phyloP scores from a whole-genome alignment of 2,888 invertebrate genomes.

The Biston betularia region DNA sequence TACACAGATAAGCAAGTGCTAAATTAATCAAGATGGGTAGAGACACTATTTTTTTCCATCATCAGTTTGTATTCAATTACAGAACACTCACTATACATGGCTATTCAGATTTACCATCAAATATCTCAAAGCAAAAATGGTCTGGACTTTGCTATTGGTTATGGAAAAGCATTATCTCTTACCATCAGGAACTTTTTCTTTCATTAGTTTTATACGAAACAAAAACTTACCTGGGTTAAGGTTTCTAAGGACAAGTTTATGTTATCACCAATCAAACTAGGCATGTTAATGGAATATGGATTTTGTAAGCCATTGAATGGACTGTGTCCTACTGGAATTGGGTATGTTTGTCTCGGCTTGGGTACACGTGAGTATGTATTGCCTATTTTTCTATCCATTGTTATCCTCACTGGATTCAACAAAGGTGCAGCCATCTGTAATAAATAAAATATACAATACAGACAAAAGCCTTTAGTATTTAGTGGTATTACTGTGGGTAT shows the following conservation, averaged over 20 bases:
- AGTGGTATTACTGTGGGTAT: too few relatives aligned
- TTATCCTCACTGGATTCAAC: slow-evolving; percentile 56
- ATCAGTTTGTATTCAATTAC: too few relatives aligned
- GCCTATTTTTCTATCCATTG: slow-evolving; percentile 54
- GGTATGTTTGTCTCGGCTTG: slow-evolving; percentile 53
- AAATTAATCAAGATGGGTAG: too few relatives aligned
- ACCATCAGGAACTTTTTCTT: too few relatives aligned
- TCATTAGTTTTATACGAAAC: background rate
- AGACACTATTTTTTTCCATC: too few relatives aligned
- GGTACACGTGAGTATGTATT: slow-evolving; percentile 54
- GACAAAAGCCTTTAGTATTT: background rate
- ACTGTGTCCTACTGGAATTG: slow-evolving; percentile 49
- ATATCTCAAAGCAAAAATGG: too few relatives aligned
- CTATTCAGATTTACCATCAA: too few relatives aligned
- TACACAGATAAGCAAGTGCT: too few relatives aligned
- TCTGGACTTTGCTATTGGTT: too few relatives aligned
- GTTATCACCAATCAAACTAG: slow-evolving; percentile 60
- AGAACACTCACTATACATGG: too few relatives aligned
- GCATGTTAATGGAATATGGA: slow-evolving; percentile 43
- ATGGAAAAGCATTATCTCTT: too few relatives aligned
- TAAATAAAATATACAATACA: background rate
- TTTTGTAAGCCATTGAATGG: slow-evolving; percentile 66
- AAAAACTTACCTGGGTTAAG: slow-evolving; percentile 74
- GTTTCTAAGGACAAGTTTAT: slow-evolving; percentile 80
- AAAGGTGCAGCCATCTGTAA: slow-evolving; percentile 47